These are phyloP conservation scores for Bubo scandiacus DNA, from an alignment of 2,113 vertebrate genomes.

Conservation along the genomic window DNA sequence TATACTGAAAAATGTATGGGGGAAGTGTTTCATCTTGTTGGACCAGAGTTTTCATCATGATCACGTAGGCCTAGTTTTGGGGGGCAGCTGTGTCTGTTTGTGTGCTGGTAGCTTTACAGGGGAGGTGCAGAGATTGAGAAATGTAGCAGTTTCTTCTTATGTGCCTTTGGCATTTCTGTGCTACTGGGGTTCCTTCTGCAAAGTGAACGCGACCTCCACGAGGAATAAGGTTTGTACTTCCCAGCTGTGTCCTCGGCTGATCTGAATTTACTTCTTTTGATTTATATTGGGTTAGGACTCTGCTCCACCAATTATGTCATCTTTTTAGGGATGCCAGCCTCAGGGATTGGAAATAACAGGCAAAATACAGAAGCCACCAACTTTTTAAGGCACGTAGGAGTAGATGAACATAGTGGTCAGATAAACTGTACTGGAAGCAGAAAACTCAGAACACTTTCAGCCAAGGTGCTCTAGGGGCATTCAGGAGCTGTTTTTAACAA, in stretches of 20 bases:
- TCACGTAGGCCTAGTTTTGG: accelerated
- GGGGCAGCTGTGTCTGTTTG: background rate
- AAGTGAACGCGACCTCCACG: background rate
- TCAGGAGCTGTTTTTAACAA: background rate
- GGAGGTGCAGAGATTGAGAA: background rate
- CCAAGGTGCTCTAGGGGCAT: background rate
- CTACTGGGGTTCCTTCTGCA: background rate
- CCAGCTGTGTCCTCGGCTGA: accelerated
- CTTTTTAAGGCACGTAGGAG: accelerated
- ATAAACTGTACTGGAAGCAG: background rate
- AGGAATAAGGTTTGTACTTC: background rate
- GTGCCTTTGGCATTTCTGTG: background rate
- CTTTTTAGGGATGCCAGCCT: background rate
- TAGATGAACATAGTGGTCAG: background rate
- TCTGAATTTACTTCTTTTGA: background rate
- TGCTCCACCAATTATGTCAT: background rate
- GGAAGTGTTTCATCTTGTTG: background rate
- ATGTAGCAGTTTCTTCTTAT: background rate
- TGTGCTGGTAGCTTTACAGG: background rate
- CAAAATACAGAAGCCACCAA: background rate
- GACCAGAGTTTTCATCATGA: background rate
- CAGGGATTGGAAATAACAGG: background rate
- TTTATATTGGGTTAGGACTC: background rate
- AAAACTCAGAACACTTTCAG: background rate
- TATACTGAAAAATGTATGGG: background rate